phyloP scores from a whole-genome alignment of 2,888 invertebrate genomes.

The Lobophora halterata region DNA sequence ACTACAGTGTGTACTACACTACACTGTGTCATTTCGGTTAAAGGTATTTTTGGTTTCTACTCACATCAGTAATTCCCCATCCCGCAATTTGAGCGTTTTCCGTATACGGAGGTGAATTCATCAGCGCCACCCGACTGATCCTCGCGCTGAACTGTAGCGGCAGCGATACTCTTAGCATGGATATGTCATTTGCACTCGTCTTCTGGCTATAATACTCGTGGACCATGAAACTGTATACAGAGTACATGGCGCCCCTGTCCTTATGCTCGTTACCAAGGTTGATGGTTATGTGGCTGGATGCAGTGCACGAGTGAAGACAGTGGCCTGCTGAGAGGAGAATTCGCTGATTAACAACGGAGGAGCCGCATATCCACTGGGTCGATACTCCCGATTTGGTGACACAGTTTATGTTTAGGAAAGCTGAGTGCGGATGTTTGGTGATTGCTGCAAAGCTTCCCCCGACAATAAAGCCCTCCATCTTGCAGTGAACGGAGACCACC shows the following conservation, averaged over 20 bases:
- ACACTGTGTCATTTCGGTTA: too few species aligned
- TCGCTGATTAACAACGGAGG: slow-evolving; percentile 32
- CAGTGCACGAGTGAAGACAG: slow-evolving; percentile 3
- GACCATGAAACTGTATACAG: slow-evolving; percentile 19
- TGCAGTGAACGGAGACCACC: slow-evolving; percentile 4
- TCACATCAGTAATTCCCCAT: slow-evolving; percentile 20
- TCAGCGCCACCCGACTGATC: slow-evolving; percentile 24
- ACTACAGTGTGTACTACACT: too few species aligned
- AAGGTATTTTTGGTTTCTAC: too few species aligned
- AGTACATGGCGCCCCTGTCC: slow-evolving; percentile 1
- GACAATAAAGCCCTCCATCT: slow-evolving; percentile 26
- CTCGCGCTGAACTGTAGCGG: slow-evolving; percentile 22
- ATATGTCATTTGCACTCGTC: slow-evolving; percentile 33
- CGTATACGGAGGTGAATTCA: slow-evolving; percentile 17
- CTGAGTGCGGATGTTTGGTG: slow-evolving; percentile 24
- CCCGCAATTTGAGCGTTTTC: slow-evolving; percentile 20
- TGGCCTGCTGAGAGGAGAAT: slow-evolving; percentile 21
- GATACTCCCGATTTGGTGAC: background rate
- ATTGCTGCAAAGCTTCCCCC: slow-evolving; percentile 23
- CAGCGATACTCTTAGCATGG: slow-evolving; percentile 22
- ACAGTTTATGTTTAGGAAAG: slow-evolving; percentile 22
- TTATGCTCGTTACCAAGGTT: slow-evolving; percentile 1
- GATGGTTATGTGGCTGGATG: background rate
- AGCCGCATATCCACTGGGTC: slow-evolving; percentile 30
- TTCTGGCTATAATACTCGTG: slow-evolving; percentile 32